Percentiles rank a stretch among this genome's conserved stretches.
These are phyloP conservation scores for Andrena chrysosceles DNA, from an alignment of 2,888 invertebrate genomes.

Conservation along the genomic window DNA sequence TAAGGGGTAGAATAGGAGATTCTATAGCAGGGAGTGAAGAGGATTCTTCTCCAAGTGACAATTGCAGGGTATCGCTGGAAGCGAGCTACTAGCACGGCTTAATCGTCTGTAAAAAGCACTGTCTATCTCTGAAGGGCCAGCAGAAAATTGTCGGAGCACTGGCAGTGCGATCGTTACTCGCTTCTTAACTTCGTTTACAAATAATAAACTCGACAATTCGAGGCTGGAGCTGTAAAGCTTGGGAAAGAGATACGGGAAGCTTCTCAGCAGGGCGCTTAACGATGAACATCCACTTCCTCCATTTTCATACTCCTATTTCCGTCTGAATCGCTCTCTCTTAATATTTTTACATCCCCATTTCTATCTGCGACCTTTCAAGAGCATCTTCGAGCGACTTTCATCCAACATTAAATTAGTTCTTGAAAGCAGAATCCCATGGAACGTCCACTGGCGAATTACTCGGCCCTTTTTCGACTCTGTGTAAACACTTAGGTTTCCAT, in stretches of 20 bases:
- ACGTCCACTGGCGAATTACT: no score
- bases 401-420: neutral
- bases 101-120: neutral
- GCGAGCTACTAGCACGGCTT: neutral
- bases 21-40: neutral
- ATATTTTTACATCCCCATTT: neutral
- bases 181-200: neutral
- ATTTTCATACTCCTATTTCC: conserved; percentile 1
- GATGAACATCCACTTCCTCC: neutral
- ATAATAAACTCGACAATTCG: neutral
- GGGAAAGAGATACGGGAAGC: neutral
- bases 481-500: no score
- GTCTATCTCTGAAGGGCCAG: neutral
- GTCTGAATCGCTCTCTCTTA: neutral
- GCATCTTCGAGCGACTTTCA: neutral
- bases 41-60: neutral
- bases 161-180: neutral
- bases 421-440: neutral
- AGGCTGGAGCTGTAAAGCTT: neutral
- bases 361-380: neutral
- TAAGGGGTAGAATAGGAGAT: neutral
- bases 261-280: neutral
- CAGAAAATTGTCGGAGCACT: neutral
- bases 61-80: neutral
- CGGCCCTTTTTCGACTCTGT: no score